These are phyloP conservation scores for Rhagium mordax DNA, from an alignment of 2,888 invertebrate species.

Conservation along the genomic window DNA sequence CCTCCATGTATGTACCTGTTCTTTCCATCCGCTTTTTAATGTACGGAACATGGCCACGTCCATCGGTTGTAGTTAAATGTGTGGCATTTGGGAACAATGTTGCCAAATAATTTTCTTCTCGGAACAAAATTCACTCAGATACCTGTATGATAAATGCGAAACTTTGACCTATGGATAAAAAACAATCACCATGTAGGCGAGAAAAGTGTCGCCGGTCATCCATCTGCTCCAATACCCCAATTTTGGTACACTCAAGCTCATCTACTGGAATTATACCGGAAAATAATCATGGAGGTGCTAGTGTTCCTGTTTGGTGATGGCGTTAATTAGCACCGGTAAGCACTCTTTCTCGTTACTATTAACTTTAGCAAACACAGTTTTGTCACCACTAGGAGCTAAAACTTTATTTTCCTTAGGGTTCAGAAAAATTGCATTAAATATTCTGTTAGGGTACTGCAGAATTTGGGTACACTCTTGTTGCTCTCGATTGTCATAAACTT, in stretches of 20 bases:
- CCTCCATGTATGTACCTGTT: neutral
- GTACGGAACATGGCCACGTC: neutral
- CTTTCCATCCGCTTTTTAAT: neutral
- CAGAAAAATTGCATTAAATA: constrained; percentile 15
- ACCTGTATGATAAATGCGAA: neutral
- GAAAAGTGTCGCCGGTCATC: constrained; percentile 16
- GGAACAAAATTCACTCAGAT: neutral
- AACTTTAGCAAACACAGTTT: neutral
- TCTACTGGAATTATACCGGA: neutral
- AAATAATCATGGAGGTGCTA: neutral
- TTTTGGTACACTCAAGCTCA: neutral
- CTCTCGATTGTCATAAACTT: no score
- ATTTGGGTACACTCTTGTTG: no score
- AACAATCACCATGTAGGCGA: neutral
- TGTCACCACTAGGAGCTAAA: constrained; percentile 11
- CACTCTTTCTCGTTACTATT: constrained; percentile 6
- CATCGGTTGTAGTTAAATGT: neutral
- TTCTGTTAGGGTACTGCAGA: neutral
- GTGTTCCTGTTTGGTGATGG: neutral
- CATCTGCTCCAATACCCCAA: constrained; percentile 11
- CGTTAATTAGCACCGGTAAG: neutral
- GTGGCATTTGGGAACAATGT: neutral
- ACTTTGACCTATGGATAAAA: constrained; percentile 3
- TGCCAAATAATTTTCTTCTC: neutral
- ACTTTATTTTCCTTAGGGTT: constrained; percentile 3